A percentile compares a stretch with the other conserved stretches of the same genome.
phyloP scores from a whole-genome alignment of 2,888 invertebrate species.

The Arctia plantaginis region DNA sequence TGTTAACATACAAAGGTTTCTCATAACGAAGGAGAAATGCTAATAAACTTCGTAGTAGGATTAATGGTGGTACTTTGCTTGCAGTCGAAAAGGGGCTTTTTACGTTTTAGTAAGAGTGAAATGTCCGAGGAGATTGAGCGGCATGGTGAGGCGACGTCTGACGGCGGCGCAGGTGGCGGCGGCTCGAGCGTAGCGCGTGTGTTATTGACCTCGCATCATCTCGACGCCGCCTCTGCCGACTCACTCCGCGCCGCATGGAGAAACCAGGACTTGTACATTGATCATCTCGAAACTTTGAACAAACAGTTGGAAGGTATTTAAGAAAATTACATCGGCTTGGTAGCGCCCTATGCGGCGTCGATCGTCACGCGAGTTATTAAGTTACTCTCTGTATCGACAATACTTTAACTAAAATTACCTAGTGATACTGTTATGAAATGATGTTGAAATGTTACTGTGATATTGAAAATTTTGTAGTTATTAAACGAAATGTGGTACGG shows the following conservation, averaged over 20 bases:
- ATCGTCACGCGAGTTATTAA: conserved; percentile 74
- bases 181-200: conserved; percentile 86
- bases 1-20: conserved; percentile 63
- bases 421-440: conserved; percentile 78
- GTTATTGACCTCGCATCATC: conserved; percentile 88
- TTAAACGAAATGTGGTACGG: conserved; percentile 74
- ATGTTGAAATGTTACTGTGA: conserved; percentile 74
- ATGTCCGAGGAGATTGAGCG: conserved; percentile 85
- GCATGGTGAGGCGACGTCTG: conserved; percentile 80
- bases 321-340: conserved; percentile 81
- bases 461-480: conserved; percentile 72
- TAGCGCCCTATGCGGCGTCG: conserved; percentile 79
- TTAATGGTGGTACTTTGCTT: conserved; percentile 77
- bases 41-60: conserved; percentile 64
- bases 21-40: conserved; percentile 73
- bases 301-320: conserved; percentile 93
- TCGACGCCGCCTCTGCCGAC: conserved; percentile 88
- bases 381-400: conserved; percentile 82
- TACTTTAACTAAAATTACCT: conserved; percentile 83
- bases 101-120: conserved; percentile 80
- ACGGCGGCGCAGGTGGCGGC: conserved; percentile 81
- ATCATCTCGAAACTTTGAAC: conserved; percentile 90
- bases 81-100: conserved; percentile 79
- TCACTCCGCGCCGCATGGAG: conserved; percentile 90
- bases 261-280: conserved; percentile 92